Evolutionary conservation across 2,888 invertebrate species (phyloP).

Genomic region (Pomacea canaliculata): DNA sequence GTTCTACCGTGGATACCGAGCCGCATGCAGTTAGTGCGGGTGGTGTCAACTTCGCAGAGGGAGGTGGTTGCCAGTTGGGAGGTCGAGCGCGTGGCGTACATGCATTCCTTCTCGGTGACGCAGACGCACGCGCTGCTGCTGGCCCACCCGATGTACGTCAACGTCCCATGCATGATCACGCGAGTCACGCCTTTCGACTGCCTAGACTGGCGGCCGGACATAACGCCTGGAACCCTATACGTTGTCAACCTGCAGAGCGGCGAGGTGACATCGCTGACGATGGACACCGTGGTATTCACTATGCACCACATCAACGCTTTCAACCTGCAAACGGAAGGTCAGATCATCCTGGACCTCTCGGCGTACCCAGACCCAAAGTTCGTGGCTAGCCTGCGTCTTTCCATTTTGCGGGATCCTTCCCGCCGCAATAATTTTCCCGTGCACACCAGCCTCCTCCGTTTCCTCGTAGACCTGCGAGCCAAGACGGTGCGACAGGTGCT

Average conservation of each 20-base stretch:
- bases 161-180: constrained; percentile 50
- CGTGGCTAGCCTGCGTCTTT: constrained; percentile 50
- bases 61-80: constrained; percentile 53
- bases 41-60: constrained; percentile 46
- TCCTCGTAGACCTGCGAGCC: constrained; percentile 44
- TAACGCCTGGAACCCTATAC: constrained; percentile 45
- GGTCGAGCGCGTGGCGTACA: constrained; percentile 59
- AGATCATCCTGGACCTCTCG: constrained; percentile 55
- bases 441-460: constrained; percentile 50
- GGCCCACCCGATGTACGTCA: constrained; percentile 60
- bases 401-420: constrained; percentile 42
- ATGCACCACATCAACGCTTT: constrained; percentile 66
- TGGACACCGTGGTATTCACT: constrained; percentile 47
- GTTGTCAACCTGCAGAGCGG: constrained; percentile 52
- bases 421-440: constrained; percentile 49
- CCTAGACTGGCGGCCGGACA: constrained; percentile 54
- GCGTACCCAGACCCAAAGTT: constrained; percentile 56
- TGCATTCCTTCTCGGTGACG: constrained; percentile 65
- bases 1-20: constrained; percentile 48
- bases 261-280: constrained; percentile 40
- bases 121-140: constrained; percentile 57
- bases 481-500: constrained; percentile 22
- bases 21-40: constrained; percentile 50
- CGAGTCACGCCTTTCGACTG: constrained; percentile 51
- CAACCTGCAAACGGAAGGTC: constrained; percentile 39